Conservation (phyloP, 2,888 invertebrate species). For the Melanostoma scalare region DNA sequence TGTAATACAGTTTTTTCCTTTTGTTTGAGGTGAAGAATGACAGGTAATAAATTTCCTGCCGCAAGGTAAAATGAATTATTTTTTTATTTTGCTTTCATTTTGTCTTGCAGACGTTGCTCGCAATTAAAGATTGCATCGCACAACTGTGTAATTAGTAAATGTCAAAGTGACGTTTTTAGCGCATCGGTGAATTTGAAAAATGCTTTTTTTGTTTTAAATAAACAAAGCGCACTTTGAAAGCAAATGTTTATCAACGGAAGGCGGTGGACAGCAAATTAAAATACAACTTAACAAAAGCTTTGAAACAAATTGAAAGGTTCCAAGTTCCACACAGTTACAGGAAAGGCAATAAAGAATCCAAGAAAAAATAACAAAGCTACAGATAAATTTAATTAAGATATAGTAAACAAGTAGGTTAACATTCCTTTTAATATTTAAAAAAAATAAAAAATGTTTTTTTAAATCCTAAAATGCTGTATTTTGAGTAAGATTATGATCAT, state of each 20-base stretch:
- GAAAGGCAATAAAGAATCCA: too few species aligned
- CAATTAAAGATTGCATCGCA: constrained; percentile 66
- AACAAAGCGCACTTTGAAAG: constrained; percentile 15
- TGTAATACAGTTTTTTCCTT: constrained; percentile 31
- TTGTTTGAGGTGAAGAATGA: constrained; percentile 54
- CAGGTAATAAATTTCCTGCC: constrained; percentile 65
- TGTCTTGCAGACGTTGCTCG: constrained; percentile 46
- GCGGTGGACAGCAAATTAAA: background rate
- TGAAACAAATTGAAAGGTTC: background rate
- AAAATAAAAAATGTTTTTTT: too few species aligned
- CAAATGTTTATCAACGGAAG: background rate
- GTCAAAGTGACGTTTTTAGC: constrained; percentile 67
- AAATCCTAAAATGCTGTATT: too few species aligned
- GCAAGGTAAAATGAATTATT: constrained; percentile 62
- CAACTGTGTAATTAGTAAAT: constrained; percentile 63
- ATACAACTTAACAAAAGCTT: background rate
- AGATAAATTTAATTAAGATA: too few species aligned
- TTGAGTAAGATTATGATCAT: too few species aligned
- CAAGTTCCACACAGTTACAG: too few species aligned
- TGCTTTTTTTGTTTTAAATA: constrained; percentile 20
- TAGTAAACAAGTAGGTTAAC: too few species aligned
- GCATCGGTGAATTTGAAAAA: constrained; percentile 55
- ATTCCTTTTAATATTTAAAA: too few species aligned
- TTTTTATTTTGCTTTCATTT: constrained; percentile 38
- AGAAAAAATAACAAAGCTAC: too few species aligned